Evolutionary conservation across 2,113 vertebrate species (phyloP), one percentile per base, ranked within the genome.

Genomic region (Carollia perspicillata): DNA sequence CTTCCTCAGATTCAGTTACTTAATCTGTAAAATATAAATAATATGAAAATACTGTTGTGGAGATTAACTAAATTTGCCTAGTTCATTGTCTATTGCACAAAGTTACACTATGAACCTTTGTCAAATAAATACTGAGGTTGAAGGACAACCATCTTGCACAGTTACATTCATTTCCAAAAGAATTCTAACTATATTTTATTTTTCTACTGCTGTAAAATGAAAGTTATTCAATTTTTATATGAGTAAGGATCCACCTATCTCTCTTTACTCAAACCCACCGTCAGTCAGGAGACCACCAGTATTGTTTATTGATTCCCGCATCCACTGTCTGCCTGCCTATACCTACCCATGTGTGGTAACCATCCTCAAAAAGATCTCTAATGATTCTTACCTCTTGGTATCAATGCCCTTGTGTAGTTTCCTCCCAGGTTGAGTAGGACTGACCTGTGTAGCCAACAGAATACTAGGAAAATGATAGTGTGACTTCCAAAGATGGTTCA

Each of bases 11-110:
- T 35, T 83, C 55, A 74, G 13, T 65, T 44, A 40, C 42, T 93
- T 88, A 51, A 65, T 51, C 2, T 89, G 17, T 40, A 69, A 95
- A 95, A 84, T 63, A 42, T 18, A 88, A 92, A 89, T 81, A 84
- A 74, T 77, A 65, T 89, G 23, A 8, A 91, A 74, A 89, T 63
- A 26, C 28, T 80, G 26, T 60, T 74, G 42, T 58, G 16, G 20
- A 20, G 53, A 65, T 14, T 84, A 47, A 95, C 47, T 53, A 80
- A 88, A 93, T 53, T 63, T 77, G 18, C 71, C 33, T 74, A 75
- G 42, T 89, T 88, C 23, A 35, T 30, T 80, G 17, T 89, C 49
- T 92, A 47, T 33, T 51, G 30, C 53, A 71, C 77, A 77, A 89
- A 80, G 8, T 75, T 66, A 84, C 23, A 63, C 42, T 85, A 58